Base-by-base conservation (phyloP, 2,113 vertebrate species). In the Paedocypris sp. region DNA sequence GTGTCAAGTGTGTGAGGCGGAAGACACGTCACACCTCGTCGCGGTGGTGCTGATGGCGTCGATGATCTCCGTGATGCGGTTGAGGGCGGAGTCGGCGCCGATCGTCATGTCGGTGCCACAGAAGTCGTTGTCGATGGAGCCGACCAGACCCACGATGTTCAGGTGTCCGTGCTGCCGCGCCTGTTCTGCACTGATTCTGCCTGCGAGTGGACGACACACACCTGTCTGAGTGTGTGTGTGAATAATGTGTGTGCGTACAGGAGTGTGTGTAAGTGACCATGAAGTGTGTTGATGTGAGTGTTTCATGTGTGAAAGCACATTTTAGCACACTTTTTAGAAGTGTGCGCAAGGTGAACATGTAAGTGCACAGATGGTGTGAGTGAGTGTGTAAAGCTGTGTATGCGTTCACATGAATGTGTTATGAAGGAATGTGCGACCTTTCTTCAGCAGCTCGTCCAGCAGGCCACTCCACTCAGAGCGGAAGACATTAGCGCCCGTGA, bases 51-150 rank as follows among this genome's bases (percentile, higher is more conserved):
- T 90, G 76, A 94, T 96, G 39, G 93, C 91, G 0, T 96, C 93
- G 0, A 94, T 83, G 50, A 93, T 91, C 75, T 94, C 92, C 82
- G 90, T 94, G 77, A 96, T 96, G 64, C 93, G 88, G 51, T 96
- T 92, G 72, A 97, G 79, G 0, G 93, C 93, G 0, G 93, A 97
- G 73, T 97, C 91, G 0, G 91, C 91, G 19, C 92, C 93, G 1
- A 97, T 95, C 71, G 93, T 97, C 93, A 97, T 97, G 78, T 97
- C 93, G 0, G 92, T 95, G 46, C 92, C 92, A 0, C 92, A 94
- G 86, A 96, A 96, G 72, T 96, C 92, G 0, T 96, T 96, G 72
- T 96, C 93, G 0, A 96, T 96, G 66, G 93, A 96, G 32, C 93
- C 93, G 10, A 94, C 91, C 18, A 96, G 79, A 2, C 92, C 93